A percentile compares a stretch with the other conserved stretches of the same genome.
These are phyloP conservation scores for Podilymbus podiceps DNA, from an alignment of 2,113 vertebrate genomes.

Conservation along the genomic window DNA sequence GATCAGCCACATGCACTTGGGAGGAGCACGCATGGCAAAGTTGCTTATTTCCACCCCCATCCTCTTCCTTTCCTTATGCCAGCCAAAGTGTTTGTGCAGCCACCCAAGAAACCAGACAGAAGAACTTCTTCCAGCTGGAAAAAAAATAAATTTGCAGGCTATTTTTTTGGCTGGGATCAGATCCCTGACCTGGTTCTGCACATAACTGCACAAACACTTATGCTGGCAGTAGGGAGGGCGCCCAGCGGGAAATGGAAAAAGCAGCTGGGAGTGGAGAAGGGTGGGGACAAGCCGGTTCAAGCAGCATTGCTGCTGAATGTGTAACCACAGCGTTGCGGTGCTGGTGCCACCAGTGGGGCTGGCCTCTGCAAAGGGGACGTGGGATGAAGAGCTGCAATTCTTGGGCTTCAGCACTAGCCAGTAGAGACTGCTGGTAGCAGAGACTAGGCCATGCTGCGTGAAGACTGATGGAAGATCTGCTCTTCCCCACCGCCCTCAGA, in stretches of 20 bases:
- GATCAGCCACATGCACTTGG: background rate
- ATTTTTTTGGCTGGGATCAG: background rate
- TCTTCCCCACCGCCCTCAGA: background rate
- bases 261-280: slow-evolving; percentile 42
- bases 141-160: background rate
- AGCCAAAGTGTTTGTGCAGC: slow-evolving; percentile 9
- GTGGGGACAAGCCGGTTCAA: background rate
- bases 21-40: background rate
- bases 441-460: background rate
- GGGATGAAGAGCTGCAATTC: background rate
- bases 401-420: background rate
- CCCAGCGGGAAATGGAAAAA: slow-evolving; percentile 3
- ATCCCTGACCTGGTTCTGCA: slow-evolving; percentile 35
- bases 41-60: background rate
- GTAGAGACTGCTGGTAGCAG: background rate
- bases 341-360: background rate
- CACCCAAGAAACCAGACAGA: slow-evolving; percentile 44
- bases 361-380: background rate
- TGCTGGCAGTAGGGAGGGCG: background rate
- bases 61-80: background rate
- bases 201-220: slow-evolving; percentile 19
- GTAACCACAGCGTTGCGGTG: background rate
- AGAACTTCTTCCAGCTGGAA: slow-evolving; percentile 3
- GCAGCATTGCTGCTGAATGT: background rate
- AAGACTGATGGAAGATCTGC: background rate